Base-by-base conservation (phyloP, 2,113 vertebrate species). In the Stomatorhinus ivindoensis region DNA sequence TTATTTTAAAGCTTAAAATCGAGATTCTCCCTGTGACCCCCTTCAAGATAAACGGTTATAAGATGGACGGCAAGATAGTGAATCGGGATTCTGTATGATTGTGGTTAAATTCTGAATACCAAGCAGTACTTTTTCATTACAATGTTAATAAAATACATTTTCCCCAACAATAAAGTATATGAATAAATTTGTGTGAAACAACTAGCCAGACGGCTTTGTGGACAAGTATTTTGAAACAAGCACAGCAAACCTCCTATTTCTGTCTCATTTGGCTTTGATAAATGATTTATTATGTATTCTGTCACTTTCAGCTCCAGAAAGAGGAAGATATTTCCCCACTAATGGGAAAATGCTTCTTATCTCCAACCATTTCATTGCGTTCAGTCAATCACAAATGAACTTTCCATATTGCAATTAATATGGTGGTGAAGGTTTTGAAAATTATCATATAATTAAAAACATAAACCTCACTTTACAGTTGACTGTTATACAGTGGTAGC, bases 371-470 rank as follows among this genome's bases (percentile, higher is more conserved):
- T 69, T 53, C 80, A 80, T 53, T 89, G 65, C 24, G 48, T 51
- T 44, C 31, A 19, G 65, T 82, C 47, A 53, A 88, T 89, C 27
- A 51, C 47, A 50, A 51, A 51, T 82, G 39, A 76, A 80, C 88
- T 31, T 51, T 53, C 65, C 6, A 39, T 31, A 31, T 51, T 80
- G 31, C 51, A 55, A 87, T 27, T 53, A 31, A 87, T 31, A 82
- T 9, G 46, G 47, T 4, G 46, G 69, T 50, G 13, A 47, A 51
- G 19, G 24, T 53, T 21, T 82, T 15, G 21, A 35, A n/a, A 69
- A 88, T 88, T 82, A 51, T 35, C 27, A 88, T 76, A 35, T 47
- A 46, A 89, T 51, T 82, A 82, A 89, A 89, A 55, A 87, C 69
- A 89, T 53, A 51, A 73, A 9, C 8, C 61, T 27, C 21, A 9